Base-by-base conservation (phyloP, 92 coral and sea anemone genomes). In the Porites lobata region DNA sequence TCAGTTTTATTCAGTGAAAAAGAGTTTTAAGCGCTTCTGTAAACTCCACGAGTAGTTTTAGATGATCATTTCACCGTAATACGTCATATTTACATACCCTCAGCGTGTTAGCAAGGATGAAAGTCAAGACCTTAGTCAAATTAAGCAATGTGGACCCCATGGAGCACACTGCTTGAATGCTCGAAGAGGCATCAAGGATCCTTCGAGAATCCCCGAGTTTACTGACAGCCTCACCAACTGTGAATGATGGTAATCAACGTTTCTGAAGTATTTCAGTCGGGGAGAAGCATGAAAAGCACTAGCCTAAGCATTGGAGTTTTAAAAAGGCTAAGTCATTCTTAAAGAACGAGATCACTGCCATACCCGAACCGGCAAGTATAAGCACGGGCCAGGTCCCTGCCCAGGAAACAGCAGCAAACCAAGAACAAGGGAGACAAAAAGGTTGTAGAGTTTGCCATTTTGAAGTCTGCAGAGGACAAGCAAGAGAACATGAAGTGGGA, bases 401-500 rank as follows among this genome's bases (percentile, higher is more conserved):
- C 64, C 64, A 19, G 62, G 56, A 72, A 75, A 50, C 76, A 74
- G 59, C 58, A 65, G n/a, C 65, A 84, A 73, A 75, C 81, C 56
- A 84, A 84, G 81, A 12, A 38, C 12, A 85, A 85, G 65, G 70
- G 79, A 53, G 83, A 22, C 63, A 77, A 85, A 29, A 68, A 85
- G 13, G 58, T 53, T 53, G 75, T 90, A 12, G 91, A 86, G 70
- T 86, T 68, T 80, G 91, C 93, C 21, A 52, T 90, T 65, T 71
- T 86, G 11, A 79, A 81, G 75, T 79, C 76, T 64, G 56, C 63
- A 14, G 82, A 69, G 67, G 77, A 79, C n/a, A 86, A 69, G 71
- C 38, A 75, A 51, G 79, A 90, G 56, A 26, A 78, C 65, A 57
- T 90, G 13, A 90, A 90, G 66, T 84, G 92, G 92, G 92, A 89